Conservation (phyloP, 2,888 invertebrate genomes). For the Mechanitis mazaeus region DNA sequence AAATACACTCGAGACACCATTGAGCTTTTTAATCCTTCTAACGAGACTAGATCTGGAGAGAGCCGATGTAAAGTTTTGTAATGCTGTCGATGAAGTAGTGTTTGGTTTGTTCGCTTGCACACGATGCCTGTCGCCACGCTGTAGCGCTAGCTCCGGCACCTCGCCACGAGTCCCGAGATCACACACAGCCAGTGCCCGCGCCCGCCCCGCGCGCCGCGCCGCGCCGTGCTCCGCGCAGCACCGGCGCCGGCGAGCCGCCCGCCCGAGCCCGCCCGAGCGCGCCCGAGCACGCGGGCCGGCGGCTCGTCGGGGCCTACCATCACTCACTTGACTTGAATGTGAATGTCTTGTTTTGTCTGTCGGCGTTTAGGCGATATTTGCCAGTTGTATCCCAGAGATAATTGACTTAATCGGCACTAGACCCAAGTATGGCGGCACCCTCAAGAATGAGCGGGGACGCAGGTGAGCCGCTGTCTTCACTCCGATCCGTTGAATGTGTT, state of each 20-base stretch:
- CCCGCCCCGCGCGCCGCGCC: slow-evolving; percentile 37
- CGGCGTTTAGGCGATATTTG: slow-evolving; percentile 98
- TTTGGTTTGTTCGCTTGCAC: slow-evolving; percentile 79
- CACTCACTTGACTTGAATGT: slow-evolving; percentile 67
- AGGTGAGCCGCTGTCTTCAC: slow-evolving; percentile 90
- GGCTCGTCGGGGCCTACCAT: slow-evolving; percentile 45
- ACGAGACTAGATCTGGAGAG: slow-evolving; percentile 76
- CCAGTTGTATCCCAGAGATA: slow-evolving; percentile 99
- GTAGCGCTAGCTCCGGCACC: slow-evolving; percentile 78
- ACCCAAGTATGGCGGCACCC: slow-evolving; percentile 99
- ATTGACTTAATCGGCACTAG: slow-evolving; percentile 99
- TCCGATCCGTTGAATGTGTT: slow-evolving; percentile 78
- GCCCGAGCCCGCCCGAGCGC: slow-evolving; percentile 31
- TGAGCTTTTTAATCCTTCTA: slow-evolving; percentile 76
- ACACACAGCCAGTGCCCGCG: slow-evolving; percentile 76
- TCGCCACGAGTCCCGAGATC: slow-evolving; percentile 71
- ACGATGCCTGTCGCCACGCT: slow-evolving; percentile 78
- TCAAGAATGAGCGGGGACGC: slow-evolving; percentile 99
- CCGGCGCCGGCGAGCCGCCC: slow-evolving; percentile 29
- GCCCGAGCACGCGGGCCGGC: slow-evolving; percentile 24
- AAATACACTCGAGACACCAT: slow-evolving; percentile 73
- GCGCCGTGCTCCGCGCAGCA: slow-evolving; percentile 30
- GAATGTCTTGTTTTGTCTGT: slow-evolving; percentile 80
- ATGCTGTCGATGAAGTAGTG: slow-evolving; percentile 77
- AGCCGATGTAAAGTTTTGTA: slow-evolving; percentile 76